phyloP scores from a whole-genome alignment of 2,888 invertebrate genomes.

The Limnephilus rhombicus region DNA sequence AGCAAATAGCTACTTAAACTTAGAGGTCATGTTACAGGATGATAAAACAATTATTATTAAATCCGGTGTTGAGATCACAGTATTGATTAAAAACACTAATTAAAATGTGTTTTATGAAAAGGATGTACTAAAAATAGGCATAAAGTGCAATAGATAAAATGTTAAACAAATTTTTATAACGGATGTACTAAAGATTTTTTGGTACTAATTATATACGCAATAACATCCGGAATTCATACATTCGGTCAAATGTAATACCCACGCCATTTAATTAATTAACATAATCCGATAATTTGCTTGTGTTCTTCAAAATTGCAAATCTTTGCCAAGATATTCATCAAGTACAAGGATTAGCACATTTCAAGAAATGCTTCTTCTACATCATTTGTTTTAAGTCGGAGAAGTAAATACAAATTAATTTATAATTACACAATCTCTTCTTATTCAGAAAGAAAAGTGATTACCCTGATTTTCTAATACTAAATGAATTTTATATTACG shows the following conservation, averaged over 20 bases:
- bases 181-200: neutral
- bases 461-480: neutral
- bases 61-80: neutral
- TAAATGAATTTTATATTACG: neutral
- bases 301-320: neutral
- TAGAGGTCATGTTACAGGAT: neutral
- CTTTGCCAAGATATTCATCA: neutral
- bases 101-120: slow-evolving; percentile 11
- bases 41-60: neutral
- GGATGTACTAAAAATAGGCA: slow-evolving; percentile 32
- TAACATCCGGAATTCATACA: slow-evolving; percentile 26
- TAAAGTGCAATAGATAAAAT: slow-evolving; percentile 19
- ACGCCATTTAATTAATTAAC: neutral
- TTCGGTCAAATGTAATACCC: neutral
- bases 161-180: neutral
- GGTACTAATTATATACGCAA: neutral
- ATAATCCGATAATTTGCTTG: neutral
- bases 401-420: neutral
- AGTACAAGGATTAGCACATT: neutral
- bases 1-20: neutral
- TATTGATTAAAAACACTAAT: neutral
- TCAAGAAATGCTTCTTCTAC: neutral
- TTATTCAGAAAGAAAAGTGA: neutral
- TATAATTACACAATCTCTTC: neutral
- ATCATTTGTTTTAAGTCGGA: neutral